phyloP scores from a whole-genome alignment of 2,888 invertebrate genomes.

The Melinopterus prodromus region DNA sequence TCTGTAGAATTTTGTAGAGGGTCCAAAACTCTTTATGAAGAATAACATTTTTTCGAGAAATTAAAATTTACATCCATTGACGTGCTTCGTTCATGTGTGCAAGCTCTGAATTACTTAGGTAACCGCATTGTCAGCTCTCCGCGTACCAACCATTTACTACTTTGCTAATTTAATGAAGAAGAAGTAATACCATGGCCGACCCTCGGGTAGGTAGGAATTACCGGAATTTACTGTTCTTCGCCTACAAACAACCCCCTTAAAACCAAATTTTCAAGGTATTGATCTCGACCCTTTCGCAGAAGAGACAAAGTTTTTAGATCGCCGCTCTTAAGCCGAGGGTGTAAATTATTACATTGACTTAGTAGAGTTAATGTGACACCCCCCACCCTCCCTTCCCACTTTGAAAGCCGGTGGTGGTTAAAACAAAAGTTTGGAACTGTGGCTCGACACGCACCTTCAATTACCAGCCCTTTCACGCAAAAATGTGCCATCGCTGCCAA shows the following conservation, averaged over 20 bases:
- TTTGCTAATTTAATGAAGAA: no score
- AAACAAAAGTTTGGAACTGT: background rate
- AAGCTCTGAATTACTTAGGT: no score
- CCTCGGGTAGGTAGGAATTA: no score
- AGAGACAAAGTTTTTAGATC: background rate
- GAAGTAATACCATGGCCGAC: no score
- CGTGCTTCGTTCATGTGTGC: no score
- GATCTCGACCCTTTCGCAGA: background rate
- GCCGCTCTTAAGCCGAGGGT: background rate
- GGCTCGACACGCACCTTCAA: background rate
- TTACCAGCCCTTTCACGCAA: background rate
- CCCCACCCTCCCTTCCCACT: background rate
- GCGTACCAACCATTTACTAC: no score
- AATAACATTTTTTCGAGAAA: no score
- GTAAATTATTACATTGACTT: constrained; percentile 4
- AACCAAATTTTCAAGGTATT: background rate
- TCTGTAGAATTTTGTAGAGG: no score
- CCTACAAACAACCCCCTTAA: background rate
- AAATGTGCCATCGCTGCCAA: background rate
- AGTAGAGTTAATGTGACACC: background rate
- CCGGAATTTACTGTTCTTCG: no score
- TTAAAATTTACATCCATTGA: no score
- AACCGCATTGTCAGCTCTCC: no score
- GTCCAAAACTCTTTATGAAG: no score
- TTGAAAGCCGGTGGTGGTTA: background rate